phyloP scores from a whole-genome alignment of 2,113 vertebrate species.

The Misgurnus anguillicaudatus region DNA sequence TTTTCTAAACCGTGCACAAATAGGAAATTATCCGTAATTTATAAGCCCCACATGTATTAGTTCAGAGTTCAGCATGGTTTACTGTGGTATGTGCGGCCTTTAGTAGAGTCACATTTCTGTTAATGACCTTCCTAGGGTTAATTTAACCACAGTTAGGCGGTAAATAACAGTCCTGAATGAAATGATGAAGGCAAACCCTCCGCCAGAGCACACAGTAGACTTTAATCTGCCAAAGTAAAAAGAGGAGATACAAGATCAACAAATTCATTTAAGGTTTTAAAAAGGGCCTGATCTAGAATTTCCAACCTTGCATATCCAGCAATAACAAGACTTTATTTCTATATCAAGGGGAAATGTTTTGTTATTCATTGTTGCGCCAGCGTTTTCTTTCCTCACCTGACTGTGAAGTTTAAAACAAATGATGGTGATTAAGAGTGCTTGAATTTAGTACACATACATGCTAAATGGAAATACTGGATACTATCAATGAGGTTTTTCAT shows the following conservation, averaged over 20 bases:
- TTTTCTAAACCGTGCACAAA: constrained; percentile 34
- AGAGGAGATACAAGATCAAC: constrained; percentile 36
- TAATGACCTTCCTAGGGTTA: constrained; percentile 18
- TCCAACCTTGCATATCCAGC: background rate
- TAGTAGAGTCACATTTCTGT: background rate
- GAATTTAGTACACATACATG: background rate
- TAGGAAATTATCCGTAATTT: constrained; percentile 31
- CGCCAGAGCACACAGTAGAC: background rate
- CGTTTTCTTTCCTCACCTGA: background rate
- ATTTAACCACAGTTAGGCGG: constrained; percentile 23
- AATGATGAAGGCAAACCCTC: constrained; percentile 15
- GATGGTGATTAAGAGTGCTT: background rate
- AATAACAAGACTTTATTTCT: background rate
- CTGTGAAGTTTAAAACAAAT: background rate
- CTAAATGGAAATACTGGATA: background rate
- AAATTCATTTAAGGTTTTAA: constrained; percentile 26
- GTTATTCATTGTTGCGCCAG: background rate
- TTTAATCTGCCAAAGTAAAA: constrained; percentile 1
- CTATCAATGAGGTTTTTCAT: no score
- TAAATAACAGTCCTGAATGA: constrained; percentile 31
- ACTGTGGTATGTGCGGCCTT: background rate
- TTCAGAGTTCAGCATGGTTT: constrained; percentile 25
- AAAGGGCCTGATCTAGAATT: background rate
- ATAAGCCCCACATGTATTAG: constrained; percentile 11
- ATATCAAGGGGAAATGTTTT: background rate